Evolutionary conservation across 2,888 invertebrate species (phyloP), one percentile per base, ranked within the genome.

Genomic region (Nebria brevicollis): DNA sequence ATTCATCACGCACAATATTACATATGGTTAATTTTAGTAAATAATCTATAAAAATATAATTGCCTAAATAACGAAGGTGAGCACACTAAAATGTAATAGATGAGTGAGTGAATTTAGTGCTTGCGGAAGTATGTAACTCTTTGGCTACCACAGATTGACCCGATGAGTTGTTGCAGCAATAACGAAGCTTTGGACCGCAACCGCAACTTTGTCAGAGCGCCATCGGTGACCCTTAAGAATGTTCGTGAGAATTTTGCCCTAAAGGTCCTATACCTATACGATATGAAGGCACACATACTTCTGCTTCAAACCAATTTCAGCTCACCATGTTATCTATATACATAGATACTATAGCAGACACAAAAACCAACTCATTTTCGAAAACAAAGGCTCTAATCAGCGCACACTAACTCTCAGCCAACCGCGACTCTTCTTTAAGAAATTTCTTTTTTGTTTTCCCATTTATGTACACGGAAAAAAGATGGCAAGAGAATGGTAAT

Each of bases 351-450:
- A 15, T 79, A 68, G 11, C 10, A 70, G 74, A 74, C 20, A 79
- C 74, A 66, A 68, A 75, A 79, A 75, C 79, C 43, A 64, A 41
- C 66, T 78, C 78, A 74, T 78, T 78, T 66, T 42, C 15, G 66
- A 68, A 74, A 79, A 79, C 79, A 79, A 79, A 79, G 75, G 34
- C 78, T 42, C 73, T 79, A 74, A 79, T 79, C 79, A 79, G 68
- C 11, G 54, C 13, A 42, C 72, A 74, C 68, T 43, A 77, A 72
- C 72, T 25, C 54, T 77, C 42, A 42, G n/a, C 13, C 13, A 11
- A 54, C 54, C 54, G 8, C 0, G 54, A 54, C 54, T 54, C 13
- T 1, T 13, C 13, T 54, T 11, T 6, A 54, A 8, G 54, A 11
- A 54, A 7, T 6, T 54, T 7, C 7, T 34, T 34, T 34, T 34